These are phyloP conservation scores for Gymnothorax reevesii DNA, from an alignment of 2,797 vertebrate species.

Conservation along the genomic window DNA sequence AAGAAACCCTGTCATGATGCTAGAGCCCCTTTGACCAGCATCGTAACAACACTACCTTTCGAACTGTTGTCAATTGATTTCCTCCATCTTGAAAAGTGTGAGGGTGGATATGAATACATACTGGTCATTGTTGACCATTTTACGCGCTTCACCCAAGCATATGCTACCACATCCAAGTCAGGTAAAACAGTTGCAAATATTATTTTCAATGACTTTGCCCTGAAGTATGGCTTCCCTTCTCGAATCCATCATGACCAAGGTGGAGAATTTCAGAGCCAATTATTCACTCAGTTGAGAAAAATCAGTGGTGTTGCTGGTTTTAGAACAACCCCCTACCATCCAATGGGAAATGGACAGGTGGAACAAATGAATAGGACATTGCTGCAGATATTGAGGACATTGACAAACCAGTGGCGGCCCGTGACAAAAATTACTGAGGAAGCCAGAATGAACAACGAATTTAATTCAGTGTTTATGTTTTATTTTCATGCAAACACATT, in stretches of 20 bases:
- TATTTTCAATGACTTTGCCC: conserved; percentile 31
- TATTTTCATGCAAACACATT: no score
- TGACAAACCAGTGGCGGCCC: no score
- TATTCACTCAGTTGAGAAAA: conserved; percentile 9
- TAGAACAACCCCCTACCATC: conserved; percentile 4
- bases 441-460: no score
- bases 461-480: no score
- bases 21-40: no score
- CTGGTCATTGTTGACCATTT: not conserved
- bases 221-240: conserved; percentile 24
- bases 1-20: conserved; percentile 42
- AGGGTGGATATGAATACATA: not conserved
- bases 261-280: conserved; percentile 35
- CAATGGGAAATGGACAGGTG: not conserved
- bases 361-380: not conserved
- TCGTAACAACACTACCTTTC: no score
- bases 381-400: not conserved
- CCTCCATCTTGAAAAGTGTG: no score
- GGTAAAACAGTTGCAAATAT: conserved; percentile 32
- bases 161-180: conserved; percentile 23
- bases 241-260: conserved; percentile 35
- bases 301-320: not conserved
- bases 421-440: no score
- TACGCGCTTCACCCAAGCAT: conserved; percentile 13
- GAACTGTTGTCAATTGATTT: no score